Conservation (phyloP, 2,797 vertebrate species). For the Sternarchorhynchus goeldii region DNA sequence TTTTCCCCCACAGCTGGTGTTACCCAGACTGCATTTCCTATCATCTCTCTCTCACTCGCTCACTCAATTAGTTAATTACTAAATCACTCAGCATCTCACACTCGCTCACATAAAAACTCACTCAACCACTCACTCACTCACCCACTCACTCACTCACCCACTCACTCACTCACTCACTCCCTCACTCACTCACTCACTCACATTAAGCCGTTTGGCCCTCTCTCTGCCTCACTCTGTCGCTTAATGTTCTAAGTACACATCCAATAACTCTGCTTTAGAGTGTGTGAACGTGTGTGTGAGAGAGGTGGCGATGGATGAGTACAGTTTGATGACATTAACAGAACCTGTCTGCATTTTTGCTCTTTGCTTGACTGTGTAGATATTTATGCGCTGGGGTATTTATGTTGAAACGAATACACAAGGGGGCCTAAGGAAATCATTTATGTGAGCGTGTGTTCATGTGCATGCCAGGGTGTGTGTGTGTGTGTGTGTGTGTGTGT, state of each 20-base stretch:
- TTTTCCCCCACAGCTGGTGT: slow-evolving; percentile 60
- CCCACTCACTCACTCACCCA: not conserved
- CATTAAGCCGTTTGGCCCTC: not conserved
- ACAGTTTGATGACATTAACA: slow-evolving; percentile 47
- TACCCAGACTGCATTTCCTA: slow-evolving; percentile 62
- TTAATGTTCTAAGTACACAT: slow-evolving; percentile 62
- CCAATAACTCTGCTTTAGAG: slow-evolving; percentile 59
- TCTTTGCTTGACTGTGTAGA: slow-evolving; percentile 48
- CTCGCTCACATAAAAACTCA: no score
- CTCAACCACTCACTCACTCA: not conserved
- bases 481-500: slow-evolving; percentile 1
- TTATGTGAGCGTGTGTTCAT: slow-evolving; percentile 36
- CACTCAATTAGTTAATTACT: slow-evolving; percentile 7
- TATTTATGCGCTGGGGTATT: slow-evolving; percentile 48
- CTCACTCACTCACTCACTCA: not conserved
- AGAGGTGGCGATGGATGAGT: not conserved
- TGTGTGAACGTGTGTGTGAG: slow-evolving; percentile 42
- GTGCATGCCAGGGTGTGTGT: slow-evolving; percentile 19
- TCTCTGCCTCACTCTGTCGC: slow-evolving; percentile 37
- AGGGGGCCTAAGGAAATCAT: no score
- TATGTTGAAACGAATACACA: slow-evolving; percentile 34
- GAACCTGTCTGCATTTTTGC: slow-evolving; percentile 42
- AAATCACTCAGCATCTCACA: no score
- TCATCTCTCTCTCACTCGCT: slow-evolving; percentile 58
- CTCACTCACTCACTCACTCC: not conserved